These are phyloP conservation scores for Lordiphosa andalusiaca DNA, from an alignment of 2,888 invertebrate genomes.

Conservation along the genomic window DNA sequence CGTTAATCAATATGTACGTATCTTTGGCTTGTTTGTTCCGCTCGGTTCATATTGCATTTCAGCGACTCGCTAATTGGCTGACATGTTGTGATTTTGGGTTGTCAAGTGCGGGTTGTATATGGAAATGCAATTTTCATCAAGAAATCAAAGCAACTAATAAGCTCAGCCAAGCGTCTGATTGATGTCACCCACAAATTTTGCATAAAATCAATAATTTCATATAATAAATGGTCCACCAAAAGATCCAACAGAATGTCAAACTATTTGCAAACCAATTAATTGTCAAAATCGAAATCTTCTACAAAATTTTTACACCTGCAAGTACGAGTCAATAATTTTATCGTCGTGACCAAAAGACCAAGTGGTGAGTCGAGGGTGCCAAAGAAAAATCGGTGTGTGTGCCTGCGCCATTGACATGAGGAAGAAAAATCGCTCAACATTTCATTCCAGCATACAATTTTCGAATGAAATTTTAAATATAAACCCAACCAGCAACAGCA, in stretches of 20 bases:
- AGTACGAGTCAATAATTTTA: slow-evolving; percentile 45
- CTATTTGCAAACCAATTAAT: slow-evolving; percentile 40
- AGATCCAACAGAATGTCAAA: slow-evolving; percentile 32
- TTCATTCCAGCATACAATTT: slow-evolving; percentile 63
- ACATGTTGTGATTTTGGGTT: slow-evolving; percentile 69
- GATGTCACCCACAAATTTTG: slow-evolving; percentile 8
- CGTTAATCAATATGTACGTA: slow-evolving; percentile 50
- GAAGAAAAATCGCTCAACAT: slow-evolving; percentile 74
- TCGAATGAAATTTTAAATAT: slow-evolving; percentile 66
- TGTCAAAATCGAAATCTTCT: slow-evolving; percentile 1
- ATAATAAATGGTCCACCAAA: slow-evolving; percentile 30
- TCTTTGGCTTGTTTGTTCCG: slow-evolving; percentile 23
- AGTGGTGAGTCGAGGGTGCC: slow-evolving; percentile 19
- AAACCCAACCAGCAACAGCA: too few species aligned
- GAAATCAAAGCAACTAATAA: neutral
- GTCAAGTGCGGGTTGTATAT: slow-evolving; percentile 41
- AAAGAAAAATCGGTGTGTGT: slow-evolving; percentile 60
- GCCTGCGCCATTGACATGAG: slow-evolving; percentile 57
- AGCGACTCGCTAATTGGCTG: slow-evolving; percentile 65
- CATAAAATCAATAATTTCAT: slow-evolving; percentile 6
- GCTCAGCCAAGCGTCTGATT: slow-evolving; percentile 16
- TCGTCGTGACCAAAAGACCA: slow-evolving; percentile 47
- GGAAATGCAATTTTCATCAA: slow-evolving; percentile 28
- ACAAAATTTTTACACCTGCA: slow-evolving; percentile 25
- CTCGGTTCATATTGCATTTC: slow-evolving; percentile 43